phyloP scores from a whole-genome alignment of 2,888 invertebrate species.

The Cheilosia urbana region DNA sequence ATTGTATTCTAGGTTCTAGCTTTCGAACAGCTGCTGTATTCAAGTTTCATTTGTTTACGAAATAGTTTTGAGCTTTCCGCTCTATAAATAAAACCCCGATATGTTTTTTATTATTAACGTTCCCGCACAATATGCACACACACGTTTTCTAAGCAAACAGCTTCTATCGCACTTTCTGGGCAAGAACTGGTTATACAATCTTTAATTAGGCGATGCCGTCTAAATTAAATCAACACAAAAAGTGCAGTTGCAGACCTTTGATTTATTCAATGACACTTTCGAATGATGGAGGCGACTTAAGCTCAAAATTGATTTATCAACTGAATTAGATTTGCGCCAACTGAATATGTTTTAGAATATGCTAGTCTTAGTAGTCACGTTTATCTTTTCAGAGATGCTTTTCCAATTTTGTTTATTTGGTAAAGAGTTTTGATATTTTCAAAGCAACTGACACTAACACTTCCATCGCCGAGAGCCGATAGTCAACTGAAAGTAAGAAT shows the following conservation, averaged over 20 bases:
- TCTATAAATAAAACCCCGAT: conserved; percentile 27
- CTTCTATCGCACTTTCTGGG: neutral
- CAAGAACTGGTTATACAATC: conserved; percentile 45
- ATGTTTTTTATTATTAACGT: neutral
- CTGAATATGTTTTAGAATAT: no score
- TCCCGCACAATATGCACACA: neutral
- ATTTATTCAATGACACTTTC: no score
- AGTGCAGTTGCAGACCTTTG: no score
- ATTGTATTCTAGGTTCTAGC: neutral
- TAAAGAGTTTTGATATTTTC: neutral
- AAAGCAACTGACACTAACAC: conserved; percentile 13
- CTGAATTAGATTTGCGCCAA: neutral
- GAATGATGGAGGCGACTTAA: no score
- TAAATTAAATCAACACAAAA: no score
- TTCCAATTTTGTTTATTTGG: neutral
- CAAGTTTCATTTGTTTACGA: conserved; percentile 48
- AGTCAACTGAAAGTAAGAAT: conserved; percentile 10
- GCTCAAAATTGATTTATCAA: conserved; percentile 3
- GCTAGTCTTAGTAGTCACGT: neutral
- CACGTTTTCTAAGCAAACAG: neutral
- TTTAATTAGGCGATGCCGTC: neutral
- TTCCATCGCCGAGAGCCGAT: neutral
- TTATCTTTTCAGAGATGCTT: neutral
- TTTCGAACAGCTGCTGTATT: conserved; percentile 14
- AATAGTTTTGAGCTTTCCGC: conserved; percentile 15